phyloP scores from a whole-genome alignment of 2,113 vertebrate species.

The Hirundichthys speculiger region DNA sequence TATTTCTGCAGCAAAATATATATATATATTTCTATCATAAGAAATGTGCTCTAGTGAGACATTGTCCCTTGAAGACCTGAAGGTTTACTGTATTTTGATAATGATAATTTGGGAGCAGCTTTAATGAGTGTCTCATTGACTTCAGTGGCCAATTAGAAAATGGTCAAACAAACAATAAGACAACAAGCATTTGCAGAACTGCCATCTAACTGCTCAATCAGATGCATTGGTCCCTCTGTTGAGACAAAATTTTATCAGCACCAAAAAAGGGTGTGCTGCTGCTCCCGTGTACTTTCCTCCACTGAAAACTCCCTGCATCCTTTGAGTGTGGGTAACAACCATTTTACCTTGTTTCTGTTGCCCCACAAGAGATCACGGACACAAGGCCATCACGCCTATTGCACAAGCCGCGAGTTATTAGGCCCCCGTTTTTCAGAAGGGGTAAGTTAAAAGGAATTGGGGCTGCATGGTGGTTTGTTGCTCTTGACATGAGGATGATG shows the following conservation, averaged over 20 bases:
- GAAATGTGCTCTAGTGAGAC: too few species aligned
- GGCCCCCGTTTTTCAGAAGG: slow-evolving; percentile 77
- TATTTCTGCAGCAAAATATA: neutral
- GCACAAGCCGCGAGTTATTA: slow-evolving; percentile 76
- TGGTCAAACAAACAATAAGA: too few species aligned
- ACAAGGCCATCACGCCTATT: slow-evolving; percentile 68
- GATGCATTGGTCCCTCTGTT: neutral
- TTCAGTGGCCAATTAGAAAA: too few species aligned
- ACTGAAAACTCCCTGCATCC: slow-evolving; percentile 34
- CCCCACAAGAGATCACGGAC: slow-evolving; percentile 79
- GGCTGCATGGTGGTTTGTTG: slow-evolving; percentile 78
- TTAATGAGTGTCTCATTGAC: too few species aligned
- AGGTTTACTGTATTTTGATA: too few species aligned
- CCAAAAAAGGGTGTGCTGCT: slow-evolving; percentile 14
- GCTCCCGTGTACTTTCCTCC: slow-evolving; percentile 35
- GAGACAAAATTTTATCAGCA: slow-evolving; percentile 6
- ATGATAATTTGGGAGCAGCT: too few species aligned
- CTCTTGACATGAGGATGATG: slow-evolving; percentile 57
- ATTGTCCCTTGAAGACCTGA: too few species aligned
- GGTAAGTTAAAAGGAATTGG: slow-evolving; percentile 71
- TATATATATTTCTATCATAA: neutral
- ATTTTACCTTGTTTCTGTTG: slow-evolving; percentile 74
- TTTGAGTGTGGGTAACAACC: slow-evolving; percentile 69
- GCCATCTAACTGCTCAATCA: too few species aligned
- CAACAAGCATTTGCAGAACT: too few species aligned